These are phyloP conservation scores for Neopelma chrysocephalum DNA, from an alignment of 2,797 vertebrate genomes.

Conservation along the genomic window DNA sequence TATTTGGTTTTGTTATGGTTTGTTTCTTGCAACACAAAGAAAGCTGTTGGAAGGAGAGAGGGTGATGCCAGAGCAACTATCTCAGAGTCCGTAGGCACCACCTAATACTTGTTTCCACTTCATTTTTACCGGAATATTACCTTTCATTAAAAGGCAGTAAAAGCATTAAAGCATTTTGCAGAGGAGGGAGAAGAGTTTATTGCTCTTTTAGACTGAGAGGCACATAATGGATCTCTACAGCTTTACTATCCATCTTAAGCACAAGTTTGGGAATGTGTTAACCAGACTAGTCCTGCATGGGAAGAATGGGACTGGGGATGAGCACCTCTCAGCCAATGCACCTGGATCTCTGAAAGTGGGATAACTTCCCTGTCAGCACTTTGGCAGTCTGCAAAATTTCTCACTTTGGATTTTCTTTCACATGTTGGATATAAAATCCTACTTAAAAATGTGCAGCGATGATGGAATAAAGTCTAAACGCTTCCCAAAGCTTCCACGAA, in stretches of 20 bases:
- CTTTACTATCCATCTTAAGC: not conserved
- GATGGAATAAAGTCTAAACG: not conserved
- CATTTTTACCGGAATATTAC: not conserved
- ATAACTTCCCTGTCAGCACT: not conserved
- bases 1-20: not conserved
- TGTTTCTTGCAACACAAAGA: not conserved
- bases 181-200: not conserved
- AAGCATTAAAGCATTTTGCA: not conserved
- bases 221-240: not conserved
- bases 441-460: accelerated
- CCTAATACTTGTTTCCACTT: not conserved
- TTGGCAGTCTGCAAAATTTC: not conserved
- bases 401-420: not conserved
- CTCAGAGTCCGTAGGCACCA: not conserved
- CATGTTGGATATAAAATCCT: not conserved
- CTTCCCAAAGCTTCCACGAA: not conserved
- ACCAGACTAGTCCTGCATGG: accelerated
- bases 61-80: not conserved
- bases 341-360: not conserved
- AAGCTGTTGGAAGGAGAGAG: not conserved
- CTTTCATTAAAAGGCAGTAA: not conserved
- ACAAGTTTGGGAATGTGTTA: not conserved
- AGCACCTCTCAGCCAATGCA: accelerated
- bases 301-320: accelerated
- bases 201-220: not conserved